Evolutionary conservation across 2,888 invertebrate genomes (phyloP), one percentile per base, ranked within the genome.

Genomic region (Dendrolimus houi): DNA sequence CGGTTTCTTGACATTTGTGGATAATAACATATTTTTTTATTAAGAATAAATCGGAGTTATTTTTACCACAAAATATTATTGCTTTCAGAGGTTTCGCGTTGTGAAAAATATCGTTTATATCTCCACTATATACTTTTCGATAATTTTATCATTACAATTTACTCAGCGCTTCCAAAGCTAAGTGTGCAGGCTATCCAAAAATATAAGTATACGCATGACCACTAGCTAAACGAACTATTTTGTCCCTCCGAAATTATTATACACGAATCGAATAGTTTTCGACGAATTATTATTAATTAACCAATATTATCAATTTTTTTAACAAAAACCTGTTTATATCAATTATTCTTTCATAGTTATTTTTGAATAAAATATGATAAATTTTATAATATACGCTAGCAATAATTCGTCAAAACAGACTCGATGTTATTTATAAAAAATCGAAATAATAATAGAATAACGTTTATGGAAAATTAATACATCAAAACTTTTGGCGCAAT

Each of bases 401-500:
- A 47, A 47, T 47, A 47, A 47, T 47, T 12, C 47, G 47, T 47
- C 12, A 12, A 47, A 47, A 47, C 6, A 29, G 29, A 47, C 9
- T 59, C 61, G 57, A 74, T 75, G 66, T 55, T 55, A 56, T 55
- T n/a, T 54, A 53, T 41, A 55, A 55, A 58, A 41, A 47, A 58
- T 63, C 61, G 61, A 71, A 70, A 65, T 57, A 55, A 67, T 74
- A 74, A 82, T 83, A 82, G 72, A 83, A 82, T 75, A 84, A 82
- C 81, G 74, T 85, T 77, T 79, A 81, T 86, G 85, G 55, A 86
- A 89, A 90, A 87, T 86, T 69, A 89, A 89, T 87, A 87, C 87
- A 87, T 89, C 88, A 89, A 89, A 90, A 87, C 88, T 84, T 88
- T 89, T 89, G 89, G 90, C 90, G 89, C 71, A 83, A 88, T 85